Evolutionary conservation across 2,797 vertebrate genomes (phyloP), one percentile per base, ranked within the genome.

Genomic region (Erithacus rubecula): DNA sequence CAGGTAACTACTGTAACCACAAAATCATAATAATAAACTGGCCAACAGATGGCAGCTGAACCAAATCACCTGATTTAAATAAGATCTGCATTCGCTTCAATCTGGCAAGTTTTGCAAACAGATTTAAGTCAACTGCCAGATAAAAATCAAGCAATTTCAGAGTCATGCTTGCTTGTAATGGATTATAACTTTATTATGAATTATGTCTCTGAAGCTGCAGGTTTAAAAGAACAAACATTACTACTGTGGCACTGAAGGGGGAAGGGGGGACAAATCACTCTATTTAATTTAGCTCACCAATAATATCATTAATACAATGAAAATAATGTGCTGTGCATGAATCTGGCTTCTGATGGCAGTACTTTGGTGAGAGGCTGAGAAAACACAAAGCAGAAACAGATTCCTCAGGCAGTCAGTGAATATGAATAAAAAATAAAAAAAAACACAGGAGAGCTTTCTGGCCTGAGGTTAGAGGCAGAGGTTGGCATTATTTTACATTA

Each of bases 401-500:
- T 93, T 97, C 96, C 96, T 92, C 92, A 76, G 94, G 87, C 96
- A 97, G 95, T 93, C 93, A 74, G 90, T 90, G 95, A 92, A 91
- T 81, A 75, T 91, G 91, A 96, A 97, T 94, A 59, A 93, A 95
- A 93, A 71, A n/a, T n/a, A n/a, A 69, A 64, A 63, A 52, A 34
- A 96, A 87, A 87, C 88, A 97, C 96, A 97, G 96, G 98, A 97
- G 95, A 94, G 95, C 97, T 96, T 97, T 97, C 97, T 97, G 97
- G 97, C 97, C 96, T 87, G 94, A 93, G 97, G 97, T 97, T 62
- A 97, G 96, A 97, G 96, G 97, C 98, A 98, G 96, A 97, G 98
- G 97, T 98, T 98, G 98, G 98, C 98, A 98, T 98, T 99, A 99
- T 98, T 99, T 99, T 99, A 99, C 99, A 99, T 99, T 98, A 98